phyloP scores from a whole-genome alignment of 2,888 invertebrate species.

The Blomia tropicalis region DNA sequence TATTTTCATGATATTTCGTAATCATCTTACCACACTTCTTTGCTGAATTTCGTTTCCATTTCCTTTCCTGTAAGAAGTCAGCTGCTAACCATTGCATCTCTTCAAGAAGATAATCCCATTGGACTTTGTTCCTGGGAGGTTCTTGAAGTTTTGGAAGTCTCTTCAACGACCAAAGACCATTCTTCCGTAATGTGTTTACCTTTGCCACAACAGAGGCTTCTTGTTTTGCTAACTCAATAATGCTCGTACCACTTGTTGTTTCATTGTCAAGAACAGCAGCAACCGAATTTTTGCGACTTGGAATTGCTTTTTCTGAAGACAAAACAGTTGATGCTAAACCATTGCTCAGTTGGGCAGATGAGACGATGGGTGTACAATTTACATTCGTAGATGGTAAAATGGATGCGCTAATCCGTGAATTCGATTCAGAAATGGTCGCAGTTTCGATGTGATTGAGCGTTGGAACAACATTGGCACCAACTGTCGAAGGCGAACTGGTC shows the following conservation, averaged over 20 bases:
- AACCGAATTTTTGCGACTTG: background rate
- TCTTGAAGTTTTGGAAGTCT: slow-evolving; percentile 79
- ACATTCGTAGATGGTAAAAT: background rate
- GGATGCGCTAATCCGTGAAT: too few species aligned
- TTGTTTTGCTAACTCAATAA: slow-evolving; percentile 69
- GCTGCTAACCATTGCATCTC: slow-evolving; percentile 98
- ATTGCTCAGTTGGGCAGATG: background rate
- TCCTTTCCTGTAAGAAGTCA: slow-evolving; percentile 91
- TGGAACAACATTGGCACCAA: background rate
- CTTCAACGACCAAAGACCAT: slow-evolving; percentile 85
- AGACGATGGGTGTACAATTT: background rate
- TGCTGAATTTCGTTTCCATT: slow-evolving; percentile 91
- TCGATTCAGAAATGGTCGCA: background rate
- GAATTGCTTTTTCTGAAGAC: background rate
- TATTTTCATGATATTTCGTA: slow-evolving; percentile 60
- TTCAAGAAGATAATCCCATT: slow-evolving; percentile 96
- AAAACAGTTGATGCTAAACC: background rate
- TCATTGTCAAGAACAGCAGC: background rate
- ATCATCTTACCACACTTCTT: slow-evolving; percentile 81
- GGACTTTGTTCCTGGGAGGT: slow-evolving; percentile 72
- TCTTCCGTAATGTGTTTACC: slow-evolving; percentile 74
- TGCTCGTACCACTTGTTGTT: slow-evolving; percentile 40
- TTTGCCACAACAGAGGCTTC: slow-evolving; percentile 87
- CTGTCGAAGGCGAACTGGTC: background rate
- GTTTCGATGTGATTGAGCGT: background rate